Base-by-base conservation (phyloP, 1,140 invertebrate genomes). In the Plectus sambesii region DNA sequence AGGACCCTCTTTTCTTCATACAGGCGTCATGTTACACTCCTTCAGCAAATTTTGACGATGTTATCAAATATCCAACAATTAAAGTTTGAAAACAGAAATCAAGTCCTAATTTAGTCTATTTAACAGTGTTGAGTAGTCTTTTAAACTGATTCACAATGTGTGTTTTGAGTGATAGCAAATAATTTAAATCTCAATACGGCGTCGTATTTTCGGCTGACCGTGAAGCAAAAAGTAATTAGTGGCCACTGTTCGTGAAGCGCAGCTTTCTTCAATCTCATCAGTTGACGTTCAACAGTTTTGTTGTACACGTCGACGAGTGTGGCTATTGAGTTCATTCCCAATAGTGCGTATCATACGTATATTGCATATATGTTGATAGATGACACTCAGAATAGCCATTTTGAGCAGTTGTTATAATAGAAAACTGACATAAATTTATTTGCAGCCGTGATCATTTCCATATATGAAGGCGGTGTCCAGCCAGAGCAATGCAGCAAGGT, bases 391-490 rank as follows among this genome's bases (percentile, higher is more conserved):
- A 20, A 20, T 20, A 48, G 12, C 22, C 1, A n/a, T 26, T 49
- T 15, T 1, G n/a, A n/a, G n/a, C n/a, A n/a, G n/a, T n/a, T n/a
- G n/a, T n/a, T n/a, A n/a, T n/a, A n/a, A n/a, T n/a, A n/a, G n/a
- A n/a, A n/a, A n/a, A 44, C 4, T 1, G n/a, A n/a, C n/a, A 15
- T 20, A 49, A n/a, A 12, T 12, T 27, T 0, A 2, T 15, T 63
- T 66, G 47, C 39, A 66, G 64, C 66, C n/a, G 49, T 63, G 20
- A 63, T 67, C 42, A 61, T 67, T 41, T 51, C 50, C 1, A 41
- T 67, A 35, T 67, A 67, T 44, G 63, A 69, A 29, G 58, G 53
- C 9, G 66, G 66, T 22, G 42, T 67, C 6, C 66, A 63, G 30
- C 64, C 64, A 19, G 64, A 66, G 53, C 51, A 39, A 41, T 67